Conservation (phyloP, 2,888 invertebrate species). For the Parnassius mnemosyne region DNA sequence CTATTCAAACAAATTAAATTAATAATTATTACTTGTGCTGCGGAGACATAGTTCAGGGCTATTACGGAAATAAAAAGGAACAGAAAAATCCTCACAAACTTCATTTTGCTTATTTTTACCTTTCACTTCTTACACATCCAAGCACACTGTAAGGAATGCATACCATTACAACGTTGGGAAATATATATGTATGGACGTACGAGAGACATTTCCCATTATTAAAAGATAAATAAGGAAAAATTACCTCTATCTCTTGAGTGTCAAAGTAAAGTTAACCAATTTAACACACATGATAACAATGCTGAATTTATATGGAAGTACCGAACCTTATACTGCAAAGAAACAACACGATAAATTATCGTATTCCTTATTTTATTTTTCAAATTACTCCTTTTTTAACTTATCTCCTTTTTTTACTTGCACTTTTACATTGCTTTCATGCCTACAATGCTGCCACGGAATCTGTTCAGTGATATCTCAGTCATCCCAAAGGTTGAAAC, state of each 20-base stretch:
- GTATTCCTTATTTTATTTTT: no score
- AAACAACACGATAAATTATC: no score
- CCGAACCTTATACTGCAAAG: background rate
- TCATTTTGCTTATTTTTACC: constrained; percentile 5
- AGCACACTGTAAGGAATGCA: constrained; percentile 1
- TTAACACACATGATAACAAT: no score
- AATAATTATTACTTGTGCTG: constrained; percentile 5
- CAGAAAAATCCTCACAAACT: constrained; percentile 9
- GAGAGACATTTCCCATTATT: background rate
- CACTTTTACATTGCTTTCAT: no score
- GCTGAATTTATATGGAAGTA: background rate
- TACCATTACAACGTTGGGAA: background rate
- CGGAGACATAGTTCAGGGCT: constrained; percentile 11
- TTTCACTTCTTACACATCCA: background rate
- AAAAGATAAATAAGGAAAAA: background rate
- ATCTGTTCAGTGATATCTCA: no score
- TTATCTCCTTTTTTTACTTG: no score
- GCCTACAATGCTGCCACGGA: no score
- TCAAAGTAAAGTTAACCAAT: no score
- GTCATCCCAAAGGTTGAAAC: no score
- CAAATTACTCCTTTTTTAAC: no score
- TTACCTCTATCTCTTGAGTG: background rate
- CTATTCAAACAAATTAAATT: background rate
- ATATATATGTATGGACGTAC: constrained; percentile 2
- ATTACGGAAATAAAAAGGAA: constrained; percentile 6